Evolutionary conservation across 2,797 vertebrate species (phyloP), one percentile per base, ranked within the genome.

Genomic region (Chloroceryle amazona): DNA sequence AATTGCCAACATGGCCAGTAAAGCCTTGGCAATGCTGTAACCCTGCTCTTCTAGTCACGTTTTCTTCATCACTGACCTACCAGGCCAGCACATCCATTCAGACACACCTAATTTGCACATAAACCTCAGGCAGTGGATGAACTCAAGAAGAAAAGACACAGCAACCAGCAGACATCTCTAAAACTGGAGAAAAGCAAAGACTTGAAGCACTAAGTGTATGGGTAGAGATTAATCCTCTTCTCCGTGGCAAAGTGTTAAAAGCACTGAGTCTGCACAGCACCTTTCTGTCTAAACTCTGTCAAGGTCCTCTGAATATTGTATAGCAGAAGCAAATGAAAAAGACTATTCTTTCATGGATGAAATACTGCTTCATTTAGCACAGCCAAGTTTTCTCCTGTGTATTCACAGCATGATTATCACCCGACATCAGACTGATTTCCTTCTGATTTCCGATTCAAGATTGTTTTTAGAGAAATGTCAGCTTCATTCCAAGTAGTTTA

Each of bases 21-120:
- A 86, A 91, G 31, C n/a, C 28, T 75, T 54, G 79, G 60, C 54
- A 86, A 55, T 26, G 61, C 39, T 65, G 1, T 22, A 89, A 78
- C 1, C 3, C 52, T 54, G 29, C 7, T 15, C 11, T 86, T 88
- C 29, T 11, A 49, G 21, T 54, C 65, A 47, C 71, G 13, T 88
- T 94, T 95, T 72, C 88, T 81, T 96, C 73, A 86, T 90, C n/a
- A 37, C 4, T 86, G 73, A 79, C 80, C 72, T 88, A 39, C 63
- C 52, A 49, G 3, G 2, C 61, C 67, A 89, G 44, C 41, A 46
- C 28, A 70, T 31, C 4, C 5, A 2, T 63, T 81, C 79, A 90
- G 57, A 54, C 19, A 49, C 0, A 2, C 0, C 1, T 17, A 67
- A 85, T 91, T 91, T 90, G 79, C 86, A 89, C 78, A 72, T 72